Conservation (phyloP, 2,113 vertebrate species). For the Phainopepla nitens region DNA sequence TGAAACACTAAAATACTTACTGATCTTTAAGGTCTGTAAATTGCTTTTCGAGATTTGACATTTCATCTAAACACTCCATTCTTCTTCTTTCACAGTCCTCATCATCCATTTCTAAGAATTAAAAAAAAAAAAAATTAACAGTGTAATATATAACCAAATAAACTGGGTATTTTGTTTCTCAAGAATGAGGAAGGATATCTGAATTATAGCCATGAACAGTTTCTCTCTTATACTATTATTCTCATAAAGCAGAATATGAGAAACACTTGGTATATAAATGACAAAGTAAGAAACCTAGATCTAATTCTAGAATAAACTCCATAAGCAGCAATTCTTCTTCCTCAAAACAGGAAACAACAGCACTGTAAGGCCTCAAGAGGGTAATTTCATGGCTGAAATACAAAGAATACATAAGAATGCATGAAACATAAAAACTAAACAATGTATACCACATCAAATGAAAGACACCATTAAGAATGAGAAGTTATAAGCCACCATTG, state of each 20-base stretch:
- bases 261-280: background rate
- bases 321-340: background rate
- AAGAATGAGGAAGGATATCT: background rate
- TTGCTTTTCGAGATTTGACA: slow-evolving; percentile 98
- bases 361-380: background rate
- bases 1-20: slow-evolving; percentile 75
- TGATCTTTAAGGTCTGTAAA: slow-evolving; percentile 99
- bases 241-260: background rate
- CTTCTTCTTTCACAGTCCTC: slow-evolving; percentile 98
- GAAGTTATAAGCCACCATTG: background rate
- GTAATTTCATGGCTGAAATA: background rate
- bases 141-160: background rate
- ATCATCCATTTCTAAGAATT: slow-evolving; percentile 90
- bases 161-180: background rate
- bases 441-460: background rate
- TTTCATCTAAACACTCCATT: slow-evolving; percentile 98
- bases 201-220: background rate
- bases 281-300: background rate
- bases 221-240: background rate
- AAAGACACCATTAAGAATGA: background rate
- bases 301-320: background rate
- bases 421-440: background rate
- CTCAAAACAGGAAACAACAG: background rate
- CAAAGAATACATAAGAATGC: background rate
- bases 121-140: background rate